phyloP scores from a whole-genome alignment of 2,113 vertebrate genomes.

The Puntigrus tetrazona region DNA sequence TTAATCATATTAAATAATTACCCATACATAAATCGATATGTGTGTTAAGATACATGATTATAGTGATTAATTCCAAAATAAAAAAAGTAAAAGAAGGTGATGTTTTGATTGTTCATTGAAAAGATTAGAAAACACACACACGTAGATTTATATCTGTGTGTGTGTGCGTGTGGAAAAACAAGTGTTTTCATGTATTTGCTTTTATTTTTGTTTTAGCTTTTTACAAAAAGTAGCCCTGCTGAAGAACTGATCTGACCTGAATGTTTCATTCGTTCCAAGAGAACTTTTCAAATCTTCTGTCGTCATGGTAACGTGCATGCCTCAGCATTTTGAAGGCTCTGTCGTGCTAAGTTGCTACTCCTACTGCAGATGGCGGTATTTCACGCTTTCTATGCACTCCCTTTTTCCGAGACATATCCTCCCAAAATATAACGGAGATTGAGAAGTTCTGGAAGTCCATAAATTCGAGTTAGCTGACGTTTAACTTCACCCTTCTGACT shows the following conservation, averaged over 20 bases:
- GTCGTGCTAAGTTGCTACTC: neutral
- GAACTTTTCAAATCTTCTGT: neutral
- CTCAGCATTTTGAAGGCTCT: neutral
- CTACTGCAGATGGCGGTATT: conserved; percentile 31
- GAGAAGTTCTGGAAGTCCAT: neutral
- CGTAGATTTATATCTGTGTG: too few species aligned
- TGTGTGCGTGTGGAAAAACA: too few species aligned
- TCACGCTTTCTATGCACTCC: neutral
- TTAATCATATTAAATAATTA: neutral
- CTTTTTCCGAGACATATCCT: neutral
- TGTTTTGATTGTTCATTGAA: neutral
- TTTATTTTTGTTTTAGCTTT: too few species aligned
- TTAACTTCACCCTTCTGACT: neutral
- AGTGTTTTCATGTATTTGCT: too few species aligned
- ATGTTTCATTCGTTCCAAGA: neutral
- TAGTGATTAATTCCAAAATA: neutral
- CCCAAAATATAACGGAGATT: conserved; percentile 1
- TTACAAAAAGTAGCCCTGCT: neutral
- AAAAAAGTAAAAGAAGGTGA: neutral
- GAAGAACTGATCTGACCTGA: neutral
- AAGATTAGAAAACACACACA: neutral
- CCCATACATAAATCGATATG: neutral
- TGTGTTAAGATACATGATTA: neutral
- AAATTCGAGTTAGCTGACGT: conserved; percentile 17
- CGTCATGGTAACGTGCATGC: neutral